Percentiles rank a stretch among this genome's conserved stretches.
These are phyloP conservation scores for Tamandua tetradactyla DNA, from an alignment of 2,797 vertebrate species.

Conservation along the genomic window DNA sequence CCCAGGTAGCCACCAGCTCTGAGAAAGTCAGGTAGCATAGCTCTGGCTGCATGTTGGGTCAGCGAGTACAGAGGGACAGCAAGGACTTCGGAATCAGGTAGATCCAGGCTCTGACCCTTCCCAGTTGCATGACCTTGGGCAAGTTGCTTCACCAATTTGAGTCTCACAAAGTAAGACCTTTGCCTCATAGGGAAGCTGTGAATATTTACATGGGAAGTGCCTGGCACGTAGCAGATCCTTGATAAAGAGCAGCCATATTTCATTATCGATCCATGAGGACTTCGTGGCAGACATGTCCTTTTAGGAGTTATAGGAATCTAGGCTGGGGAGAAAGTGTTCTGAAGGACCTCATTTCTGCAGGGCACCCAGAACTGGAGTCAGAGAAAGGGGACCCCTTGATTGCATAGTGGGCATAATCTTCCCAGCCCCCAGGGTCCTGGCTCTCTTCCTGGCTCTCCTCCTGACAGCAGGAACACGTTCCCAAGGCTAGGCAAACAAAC, in stretches of 20 bases:
- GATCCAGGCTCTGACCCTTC: neutral
- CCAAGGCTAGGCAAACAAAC: slow-evolving; percentile 82
- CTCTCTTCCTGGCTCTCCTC: slow-evolving; percentile 56
- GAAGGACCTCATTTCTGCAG: neutral
- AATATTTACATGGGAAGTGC: neutral
- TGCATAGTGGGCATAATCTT: slow-evolving; percentile 51
- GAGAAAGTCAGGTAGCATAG: neutral
- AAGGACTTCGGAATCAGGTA: slow-evolving; percentile 5
- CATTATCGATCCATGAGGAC: neutral
- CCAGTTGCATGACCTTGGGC: neutral
- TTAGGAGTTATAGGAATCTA: neutral
- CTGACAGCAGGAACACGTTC: slow-evolving; percentile 41
- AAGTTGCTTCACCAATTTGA: slow-evolving; percentile 16
- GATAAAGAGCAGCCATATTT: neutral
- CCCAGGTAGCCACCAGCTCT: neutral
- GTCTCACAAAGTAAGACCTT: slow-evolving; percentile 30
- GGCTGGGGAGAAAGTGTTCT: neutral
- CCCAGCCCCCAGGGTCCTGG: slow-evolving; percentile 25
- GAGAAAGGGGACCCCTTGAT: neutral
- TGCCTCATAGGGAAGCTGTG: neutral
- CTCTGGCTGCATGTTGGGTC: neutral
- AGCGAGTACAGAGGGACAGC: neutral
- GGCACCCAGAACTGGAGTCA: neutral
- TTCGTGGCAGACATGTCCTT: neutral
- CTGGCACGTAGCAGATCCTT: neutral